phyloP scores from a whole-genome alignment of 2,113 vertebrate species.

The Sinocyclocheilus maitianheensis region DNA sequence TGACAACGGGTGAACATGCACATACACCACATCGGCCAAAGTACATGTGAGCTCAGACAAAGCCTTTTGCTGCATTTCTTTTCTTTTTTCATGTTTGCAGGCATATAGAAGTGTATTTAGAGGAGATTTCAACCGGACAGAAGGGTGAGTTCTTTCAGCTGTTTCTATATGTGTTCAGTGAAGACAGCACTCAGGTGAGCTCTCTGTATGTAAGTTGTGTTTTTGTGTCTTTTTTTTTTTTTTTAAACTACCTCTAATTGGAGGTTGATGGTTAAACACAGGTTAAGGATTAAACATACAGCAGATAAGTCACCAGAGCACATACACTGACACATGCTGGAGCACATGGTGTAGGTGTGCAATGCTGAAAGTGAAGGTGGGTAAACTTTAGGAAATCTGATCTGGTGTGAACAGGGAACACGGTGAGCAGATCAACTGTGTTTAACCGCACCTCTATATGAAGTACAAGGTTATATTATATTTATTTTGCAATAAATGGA shows the following conservation, averaged over 20 bases:
- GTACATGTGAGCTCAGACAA: constrained; percentile 48
- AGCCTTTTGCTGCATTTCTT: constrained; percentile 28
- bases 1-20: constrained; percentile 45
- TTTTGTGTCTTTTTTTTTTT: background rate
- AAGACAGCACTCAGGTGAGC: background rate
- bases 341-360: constrained; percentile 6
- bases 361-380: background rate
- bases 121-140: constrained; percentile 10
- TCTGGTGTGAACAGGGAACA: background rate
- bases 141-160: constrained; percentile 32
- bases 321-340: background rate
- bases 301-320: constrained; percentile 27
- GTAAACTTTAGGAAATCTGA: background rate
- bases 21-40: constrained; percentile 47
- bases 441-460: background rate
- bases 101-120: background rate
- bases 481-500: background rate
- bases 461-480: background rate
- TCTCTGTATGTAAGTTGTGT: background rate
- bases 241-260: background rate
- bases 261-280: background rate
- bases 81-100: constrained; percentile 1
- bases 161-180: background rate
- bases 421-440: background rate
- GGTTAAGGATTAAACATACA: constrained; percentile 15